phyloP scores from a whole-genome alignment of 2,113 vertebrate species.

The Seriola dumerili region DNA sequence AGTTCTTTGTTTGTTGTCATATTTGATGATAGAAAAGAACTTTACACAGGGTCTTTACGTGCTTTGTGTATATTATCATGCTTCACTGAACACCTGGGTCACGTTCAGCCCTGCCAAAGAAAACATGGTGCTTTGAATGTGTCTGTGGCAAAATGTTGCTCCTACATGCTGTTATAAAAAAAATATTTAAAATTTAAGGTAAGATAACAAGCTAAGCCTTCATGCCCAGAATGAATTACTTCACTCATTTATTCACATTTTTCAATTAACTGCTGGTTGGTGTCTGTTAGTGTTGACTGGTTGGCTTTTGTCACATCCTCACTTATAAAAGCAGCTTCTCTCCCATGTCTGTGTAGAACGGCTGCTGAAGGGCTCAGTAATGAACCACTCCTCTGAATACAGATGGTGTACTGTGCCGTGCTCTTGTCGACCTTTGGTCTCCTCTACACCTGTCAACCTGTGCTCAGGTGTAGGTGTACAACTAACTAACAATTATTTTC shows the following conservation, averaged over 20 bases:
- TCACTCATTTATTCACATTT: no score
- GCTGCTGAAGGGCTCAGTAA: neutral
- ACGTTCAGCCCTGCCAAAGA: neutral
- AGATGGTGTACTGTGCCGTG: neutral
- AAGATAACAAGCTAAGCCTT: no score
- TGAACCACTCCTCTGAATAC: neutral
- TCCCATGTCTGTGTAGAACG: neutral
- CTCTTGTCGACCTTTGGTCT: neutral
- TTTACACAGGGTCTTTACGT: neutral
- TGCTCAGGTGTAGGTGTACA: neutral
- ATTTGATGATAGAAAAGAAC: conserved; percentile 12
- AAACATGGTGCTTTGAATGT: neutral
- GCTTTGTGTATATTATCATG: neutral
- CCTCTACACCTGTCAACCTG: neutral
- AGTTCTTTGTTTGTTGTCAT: neutral
- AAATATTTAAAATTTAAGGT: no score
- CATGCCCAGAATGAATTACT: no score
- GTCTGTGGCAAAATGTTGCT: neutral
- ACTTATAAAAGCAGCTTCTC: neutral
- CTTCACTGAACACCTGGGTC: neutral
- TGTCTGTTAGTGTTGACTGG: neutral
- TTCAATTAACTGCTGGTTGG: neutral
- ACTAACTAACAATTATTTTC: no score
- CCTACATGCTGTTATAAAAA: neutral
- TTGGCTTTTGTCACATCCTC: no score